Conservation (phyloP, 2,113 vertebrate genomes). For the Lagopus muta region DNA sequence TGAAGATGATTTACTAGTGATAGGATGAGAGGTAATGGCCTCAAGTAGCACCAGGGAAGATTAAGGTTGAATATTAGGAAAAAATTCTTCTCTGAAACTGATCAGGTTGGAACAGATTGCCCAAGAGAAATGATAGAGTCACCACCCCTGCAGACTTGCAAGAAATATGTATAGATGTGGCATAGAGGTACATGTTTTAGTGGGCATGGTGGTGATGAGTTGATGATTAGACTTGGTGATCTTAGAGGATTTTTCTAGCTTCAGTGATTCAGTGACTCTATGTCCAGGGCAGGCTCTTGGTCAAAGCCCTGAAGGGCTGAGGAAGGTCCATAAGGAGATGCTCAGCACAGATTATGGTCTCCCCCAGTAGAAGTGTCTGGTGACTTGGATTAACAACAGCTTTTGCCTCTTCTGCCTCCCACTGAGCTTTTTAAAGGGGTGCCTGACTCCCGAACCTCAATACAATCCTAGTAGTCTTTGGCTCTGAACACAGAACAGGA, state of each 20-base stretch:
- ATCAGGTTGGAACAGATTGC: neutral
- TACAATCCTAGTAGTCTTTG: neutral
- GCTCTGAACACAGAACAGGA: neutral
- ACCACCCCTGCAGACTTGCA: neutral
- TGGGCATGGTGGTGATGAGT: neutral
- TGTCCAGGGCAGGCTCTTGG: neutral
- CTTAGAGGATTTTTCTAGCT: neutral
- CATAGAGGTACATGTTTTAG: neutral
- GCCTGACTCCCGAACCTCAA: no score
- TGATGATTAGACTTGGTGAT: neutral
- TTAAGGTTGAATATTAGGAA: neutral
- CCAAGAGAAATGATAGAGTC: neutral
- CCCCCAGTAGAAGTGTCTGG: neutral
- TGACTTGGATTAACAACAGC: neutral
- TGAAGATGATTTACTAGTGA: neutral
- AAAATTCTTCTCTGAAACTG: neutral
- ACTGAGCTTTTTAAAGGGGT: neutral
- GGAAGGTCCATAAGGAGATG: neutral
- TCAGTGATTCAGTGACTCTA: neutral
- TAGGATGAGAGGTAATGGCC: neutral
- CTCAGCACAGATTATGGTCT: accelerated
- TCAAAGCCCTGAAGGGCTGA: accelerated
- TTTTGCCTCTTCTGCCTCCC: neutral
- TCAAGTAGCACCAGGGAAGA: neutral
- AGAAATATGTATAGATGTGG: neutral